These are phyloP conservation scores for Larimichthys polyactis DNA, from an alignment of 2,113 vertebrate genomes.

Conservation along the genomic window DNA sequence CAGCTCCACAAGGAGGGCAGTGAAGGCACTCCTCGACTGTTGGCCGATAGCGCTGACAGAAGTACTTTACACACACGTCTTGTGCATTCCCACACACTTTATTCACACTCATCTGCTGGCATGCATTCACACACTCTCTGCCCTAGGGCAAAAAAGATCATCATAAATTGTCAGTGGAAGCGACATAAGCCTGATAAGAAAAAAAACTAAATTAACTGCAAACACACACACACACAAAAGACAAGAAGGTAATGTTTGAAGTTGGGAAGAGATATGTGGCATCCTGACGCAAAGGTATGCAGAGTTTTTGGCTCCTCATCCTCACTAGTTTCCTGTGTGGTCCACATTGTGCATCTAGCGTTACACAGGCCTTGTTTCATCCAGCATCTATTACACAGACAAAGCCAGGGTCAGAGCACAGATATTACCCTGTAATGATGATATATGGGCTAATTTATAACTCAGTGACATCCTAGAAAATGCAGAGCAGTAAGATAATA, in stretches of 20 bases:
- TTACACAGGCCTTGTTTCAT: slow-evolving; percentile 42
- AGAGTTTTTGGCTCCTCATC: slow-evolving; percentile 34
- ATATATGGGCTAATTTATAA: slow-evolving; percentile 59
- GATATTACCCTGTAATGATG: slow-evolving; percentile 53
- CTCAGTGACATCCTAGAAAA: slow-evolving; percentile 54
- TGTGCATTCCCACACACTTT: slow-evolving; percentile 45
- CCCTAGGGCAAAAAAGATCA: slow-evolving; percentile 14
- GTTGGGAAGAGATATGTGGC: not conserved
- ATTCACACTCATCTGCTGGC: slow-evolving; percentile 46
- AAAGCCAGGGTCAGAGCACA: slow-evolving; percentile 27
- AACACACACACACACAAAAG: slow-evolving; percentile 33
- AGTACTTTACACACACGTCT: slow-evolving; percentile 55
- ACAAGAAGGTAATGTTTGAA: slow-evolving; percentile 26
- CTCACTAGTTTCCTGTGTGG: slow-evolving; percentile 66
- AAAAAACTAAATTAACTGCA: not conserved
- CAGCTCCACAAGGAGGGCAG: slow-evolving; percentile 70
- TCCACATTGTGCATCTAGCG: slow-evolving; percentile 41
- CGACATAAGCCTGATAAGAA: slow-evolving; percentile 19
- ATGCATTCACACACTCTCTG: slow-evolving; percentile 5
- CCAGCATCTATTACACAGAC: slow-evolving; percentile 38
- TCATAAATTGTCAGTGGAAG: slow-evolving; percentile 11
- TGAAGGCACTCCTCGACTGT: slow-evolving; percentile 67
- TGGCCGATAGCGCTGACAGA: slow-evolving; percentile 73
- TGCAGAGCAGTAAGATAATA: slow-evolving; percentile 50
- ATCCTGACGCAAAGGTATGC: slow-evolving; percentile 43